Evolutionary conservation across 2,888 invertebrate genomes (phyloP).

Genomic region (Boloria selene): DNA sequence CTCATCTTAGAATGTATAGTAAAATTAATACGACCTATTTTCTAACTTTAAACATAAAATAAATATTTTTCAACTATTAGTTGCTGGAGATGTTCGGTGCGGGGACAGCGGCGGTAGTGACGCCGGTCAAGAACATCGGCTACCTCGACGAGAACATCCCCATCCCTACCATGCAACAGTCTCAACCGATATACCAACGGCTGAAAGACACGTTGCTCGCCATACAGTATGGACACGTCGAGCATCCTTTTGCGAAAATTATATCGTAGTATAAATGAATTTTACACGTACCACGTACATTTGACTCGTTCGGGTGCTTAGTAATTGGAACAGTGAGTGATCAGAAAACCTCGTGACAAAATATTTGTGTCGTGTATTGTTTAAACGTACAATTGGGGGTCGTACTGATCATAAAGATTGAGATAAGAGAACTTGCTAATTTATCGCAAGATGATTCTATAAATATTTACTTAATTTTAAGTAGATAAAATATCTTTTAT

Average conservation of each 20-base stretch:
- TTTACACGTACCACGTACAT: not conserved
- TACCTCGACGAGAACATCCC: slow-evolving; percentile 86
- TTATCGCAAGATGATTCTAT: slow-evolving; percentile 17
- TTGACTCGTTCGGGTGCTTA: slow-evolving; percentile 27
- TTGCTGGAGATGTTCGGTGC: slow-evolving; percentile 97
- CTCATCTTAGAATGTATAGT: too few species aligned
- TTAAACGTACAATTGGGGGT: slow-evolving; percentile 10
- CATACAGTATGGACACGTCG: slow-evolving; percentile 94
- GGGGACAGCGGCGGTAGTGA: slow-evolving; percentile 98
- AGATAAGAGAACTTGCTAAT: slow-evolving; percentile 20
- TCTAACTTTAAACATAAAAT: not conserved
- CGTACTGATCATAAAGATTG: slow-evolving; percentile 14
- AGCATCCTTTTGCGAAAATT: slow-evolving; percentile 90
- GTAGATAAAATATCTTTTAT: slow-evolving; percentile 5
- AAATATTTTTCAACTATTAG: slow-evolving; percentile 72
- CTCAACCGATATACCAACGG: slow-evolving; percentile 87
- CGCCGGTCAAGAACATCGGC: slow-evolving; percentile 93
- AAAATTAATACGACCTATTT: not conserved
- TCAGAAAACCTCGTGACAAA: not conserved
- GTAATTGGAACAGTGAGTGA: slow-evolving; percentile 22
- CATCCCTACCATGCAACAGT: slow-evolving; percentile 89
- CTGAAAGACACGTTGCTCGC: slow-evolving; percentile 90
- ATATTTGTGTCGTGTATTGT: slow-evolving; percentile 3
- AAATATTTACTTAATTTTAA: slow-evolving; percentile 27
- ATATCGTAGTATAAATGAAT: slow-evolving; percentile 58